phyloP scores from a whole-genome alignment of 1,140 invertebrate species.

The Heliconius melpomene region DNA sequence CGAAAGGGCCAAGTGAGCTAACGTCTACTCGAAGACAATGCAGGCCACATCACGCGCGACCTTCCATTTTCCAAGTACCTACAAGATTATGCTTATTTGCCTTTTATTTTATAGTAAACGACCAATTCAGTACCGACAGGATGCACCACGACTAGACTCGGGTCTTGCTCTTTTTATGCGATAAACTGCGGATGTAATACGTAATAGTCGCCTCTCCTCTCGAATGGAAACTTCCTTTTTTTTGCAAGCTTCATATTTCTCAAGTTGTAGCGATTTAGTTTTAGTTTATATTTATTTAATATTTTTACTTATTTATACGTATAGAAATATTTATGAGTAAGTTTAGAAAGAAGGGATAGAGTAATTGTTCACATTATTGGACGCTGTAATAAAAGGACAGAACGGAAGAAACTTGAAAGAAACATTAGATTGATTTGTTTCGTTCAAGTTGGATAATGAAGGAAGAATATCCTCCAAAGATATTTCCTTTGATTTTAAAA shows the following conservation, averaged over 20 bases:
- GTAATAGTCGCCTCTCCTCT: constrained; percentile 42
- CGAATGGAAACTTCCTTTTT: constrained; percentile 28
- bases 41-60: constrained; percentile 59
- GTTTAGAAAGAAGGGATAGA: too few relatives aligned
- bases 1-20: constrained; percentile 42
- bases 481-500: too few relatives aligned
- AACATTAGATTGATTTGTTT: too few relatives aligned
- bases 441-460: too few relatives aligned
- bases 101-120: constrained; percentile 68
- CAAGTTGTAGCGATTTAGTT: constrained; percentile 16
- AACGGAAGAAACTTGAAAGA: too few relatives aligned
- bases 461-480: too few relatives aligned
- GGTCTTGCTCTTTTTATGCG: constrained; percentile 48
- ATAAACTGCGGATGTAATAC: constrained; percentile 56
- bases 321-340: too few relatives aligned
- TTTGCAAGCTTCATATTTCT: constrained; percentile 13
- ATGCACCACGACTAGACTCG: constrained; percentile 41
- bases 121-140: constrained; percentile 40
- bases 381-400: too few relatives aligned
- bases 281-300: background rate
- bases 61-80: constrained; percentile 35
- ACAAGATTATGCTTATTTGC: constrained; percentile 60
- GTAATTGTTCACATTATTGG: too few relatives aligned
- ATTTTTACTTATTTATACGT: background rate
- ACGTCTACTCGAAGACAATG: constrained; percentile 56